Evolutionary conservation across 2,888 invertebrate genomes (phyloP), one percentile per base, ranked within the genome.

Genomic region (Anarsia innoxiella): DNA sequence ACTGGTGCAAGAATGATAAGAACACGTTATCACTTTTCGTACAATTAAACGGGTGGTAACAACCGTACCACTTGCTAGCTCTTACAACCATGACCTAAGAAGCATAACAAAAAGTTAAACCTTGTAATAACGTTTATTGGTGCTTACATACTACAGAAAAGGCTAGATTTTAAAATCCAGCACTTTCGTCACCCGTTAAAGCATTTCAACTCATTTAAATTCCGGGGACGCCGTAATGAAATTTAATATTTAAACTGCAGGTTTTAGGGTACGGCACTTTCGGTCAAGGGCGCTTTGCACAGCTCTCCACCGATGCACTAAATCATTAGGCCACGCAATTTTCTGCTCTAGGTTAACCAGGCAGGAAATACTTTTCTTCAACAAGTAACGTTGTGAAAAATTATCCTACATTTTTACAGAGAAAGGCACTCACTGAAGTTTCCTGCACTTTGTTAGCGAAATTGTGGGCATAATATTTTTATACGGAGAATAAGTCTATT

Each of bases 231-330:
- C 33, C 42, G 35, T 51, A 49, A 55, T 53, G 53, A 59, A 57
- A 46, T 55, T 63, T 59, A 58, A 64, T 64, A 56, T 63, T 61
- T 59, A 59, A 64, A 51, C 53, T 60, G 48, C 41, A 42, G 45
- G 41, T 40, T 41, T 51, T 43, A 51, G 48, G 44, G 44, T 19
- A 32, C 35, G 42, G 37, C 55, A 43, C 55, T 52, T 45, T 46
- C 54, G 66, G 67, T 64, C 67, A 68, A 68, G 67, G 66, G 58
- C 66, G 41, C 43, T 42, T 38, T 55, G 56, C 61, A 52, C 45
- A 66, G 41, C 43, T 42, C 39, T 55, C 55, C 61, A 52, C 45
- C 49, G 51, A 37, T 60, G 57, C 59, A 61, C 57, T 45, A 51
- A 39, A 42, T n/a, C 37, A 12, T 5, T 3, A 9, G 12, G 25